Evolutionary conservation across 1,140 invertebrate genomes (phyloP).

Genomic region (Cepaea nemoralis): DNA sequence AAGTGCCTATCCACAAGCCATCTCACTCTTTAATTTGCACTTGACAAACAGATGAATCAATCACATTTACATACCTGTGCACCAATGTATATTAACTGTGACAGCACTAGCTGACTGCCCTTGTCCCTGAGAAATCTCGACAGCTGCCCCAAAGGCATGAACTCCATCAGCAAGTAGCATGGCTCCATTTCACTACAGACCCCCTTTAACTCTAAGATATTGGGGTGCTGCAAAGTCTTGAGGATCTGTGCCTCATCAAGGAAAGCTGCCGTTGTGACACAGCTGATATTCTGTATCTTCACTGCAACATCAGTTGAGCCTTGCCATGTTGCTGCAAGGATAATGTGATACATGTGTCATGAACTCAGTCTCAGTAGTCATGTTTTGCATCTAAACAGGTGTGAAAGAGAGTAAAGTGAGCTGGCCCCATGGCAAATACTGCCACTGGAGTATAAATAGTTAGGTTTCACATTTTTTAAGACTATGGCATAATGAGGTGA

Average conservation of each 20-base stretch:
- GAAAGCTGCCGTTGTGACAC: constrained; percentile 96
- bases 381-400: no score
- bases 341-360: no score
- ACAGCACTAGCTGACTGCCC: constrained; percentile 55
- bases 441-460: no score
- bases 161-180: constrained; percentile 98
- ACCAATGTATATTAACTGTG: constrained; percentile 61
- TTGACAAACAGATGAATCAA: no score
- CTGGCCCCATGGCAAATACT: no score
- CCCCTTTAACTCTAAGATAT: constrained; percentile 93
- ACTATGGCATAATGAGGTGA: no score
- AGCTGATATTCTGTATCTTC: constrained; percentile 93
- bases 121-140: constrained; percentile 63
- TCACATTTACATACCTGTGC: constrained; percentile 59
- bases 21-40: no score
- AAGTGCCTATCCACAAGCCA: no score
- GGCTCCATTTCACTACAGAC: constrained; percentile 98
- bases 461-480: no score
- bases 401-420: no score
- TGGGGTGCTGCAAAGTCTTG: constrained; percentile 96
- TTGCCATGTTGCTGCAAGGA: constrained; percentile 85
- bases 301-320: constrained; percentile 94
- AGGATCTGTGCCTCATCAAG: constrained; percentile 97
- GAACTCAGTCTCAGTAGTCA: no score
- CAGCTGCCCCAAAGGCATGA: constrained; percentile 73